Evolutionary conservation across 2,113 vertebrate species (phyloP).

Genomic region (Corynorhinus townsendii): DNA sequence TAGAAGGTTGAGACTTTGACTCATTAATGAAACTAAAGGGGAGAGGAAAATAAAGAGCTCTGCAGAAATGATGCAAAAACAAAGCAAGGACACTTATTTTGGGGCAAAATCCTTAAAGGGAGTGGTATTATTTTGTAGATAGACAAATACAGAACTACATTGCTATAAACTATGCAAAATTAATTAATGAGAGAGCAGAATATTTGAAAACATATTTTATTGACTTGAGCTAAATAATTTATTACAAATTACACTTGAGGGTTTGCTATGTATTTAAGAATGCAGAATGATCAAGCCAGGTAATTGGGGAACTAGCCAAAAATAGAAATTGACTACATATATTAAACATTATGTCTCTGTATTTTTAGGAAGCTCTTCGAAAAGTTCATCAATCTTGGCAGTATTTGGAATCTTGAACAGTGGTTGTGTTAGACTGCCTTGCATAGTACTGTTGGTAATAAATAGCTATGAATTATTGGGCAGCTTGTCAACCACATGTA

Average conservation of each 20-base stretch:
- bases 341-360: constrained; percentile 7
- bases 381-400: background rate
- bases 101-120: background rate
- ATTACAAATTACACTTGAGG: background rate
- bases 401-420: background rate
- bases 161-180: constrained; percentile 1
- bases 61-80: background rate
- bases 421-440: background rate
- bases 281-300: constrained; percentile 3
- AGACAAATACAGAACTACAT: background rate
- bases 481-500: background rate
- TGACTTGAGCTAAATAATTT: constrained; percentile 34
- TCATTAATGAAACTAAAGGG: background rate
- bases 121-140: background rate
- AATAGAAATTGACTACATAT: constrained; percentile 5
- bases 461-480: constrained; percentile 3
- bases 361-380: constrained; percentile 32
- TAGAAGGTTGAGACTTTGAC: background rate
- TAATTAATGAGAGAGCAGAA: background rate
- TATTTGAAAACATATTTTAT: constrained; percentile 6
- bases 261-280: constrained; percentile 5
- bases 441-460: background rate
- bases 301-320: background rate
- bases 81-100: background rate
- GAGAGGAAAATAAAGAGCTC: background rate